phyloP scores from a whole-genome alignment of 2,888 invertebrate genomes.

The Griposia aprilina region DNA sequence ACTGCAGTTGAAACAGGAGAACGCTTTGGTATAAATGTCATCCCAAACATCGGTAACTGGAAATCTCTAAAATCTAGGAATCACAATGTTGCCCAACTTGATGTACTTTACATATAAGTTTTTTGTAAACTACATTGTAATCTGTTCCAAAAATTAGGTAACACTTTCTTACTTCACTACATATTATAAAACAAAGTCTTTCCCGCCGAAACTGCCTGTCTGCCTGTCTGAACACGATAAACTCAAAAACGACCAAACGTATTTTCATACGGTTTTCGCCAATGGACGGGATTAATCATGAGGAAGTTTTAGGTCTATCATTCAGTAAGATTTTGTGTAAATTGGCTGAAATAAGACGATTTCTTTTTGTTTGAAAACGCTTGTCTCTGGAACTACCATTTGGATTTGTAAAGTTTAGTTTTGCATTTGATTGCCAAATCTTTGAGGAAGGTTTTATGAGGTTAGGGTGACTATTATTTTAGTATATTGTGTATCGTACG shows the following conservation, averaged over 20 bases:
- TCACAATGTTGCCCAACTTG: background rate
- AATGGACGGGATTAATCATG: background rate
- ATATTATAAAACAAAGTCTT: background rate
- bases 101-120: background rate
- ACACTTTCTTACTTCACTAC: background rate
- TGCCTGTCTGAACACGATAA: background rate
- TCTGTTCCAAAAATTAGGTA: background rate
- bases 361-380: background rate
- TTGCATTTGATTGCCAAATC: too few species aligned
- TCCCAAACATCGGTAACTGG: background rate
- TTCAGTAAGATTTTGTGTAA: background rate
- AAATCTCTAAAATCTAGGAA: background rate
- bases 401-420: too few species aligned
- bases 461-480: background rate
- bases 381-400: too few species aligned
- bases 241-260: background rate
- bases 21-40: background rate
- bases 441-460: too few species aligned
- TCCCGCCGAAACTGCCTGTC: background rate
- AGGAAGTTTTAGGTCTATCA: background rate
- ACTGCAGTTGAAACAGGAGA: background rate
- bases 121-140: background rate
- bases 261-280: background rate
- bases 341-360: background rate
- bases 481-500: background rate